phyloP scores from a whole-genome alignment of 2,113 vertebrate species.

The Agapornis roseicollis region DNA sequence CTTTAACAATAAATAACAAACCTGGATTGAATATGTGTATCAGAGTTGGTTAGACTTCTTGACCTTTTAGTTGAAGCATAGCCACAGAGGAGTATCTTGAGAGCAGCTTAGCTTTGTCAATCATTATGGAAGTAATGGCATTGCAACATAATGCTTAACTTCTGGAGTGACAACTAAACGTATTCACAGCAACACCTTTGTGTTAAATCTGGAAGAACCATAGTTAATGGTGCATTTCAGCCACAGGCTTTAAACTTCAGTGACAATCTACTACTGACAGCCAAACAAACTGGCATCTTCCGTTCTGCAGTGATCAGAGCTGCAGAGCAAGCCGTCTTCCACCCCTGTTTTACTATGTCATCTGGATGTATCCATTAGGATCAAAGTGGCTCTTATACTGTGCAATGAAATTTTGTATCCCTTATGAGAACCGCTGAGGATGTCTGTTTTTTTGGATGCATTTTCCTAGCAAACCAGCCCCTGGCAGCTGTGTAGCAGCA shows the following conservation, averaged over 20 bases:
- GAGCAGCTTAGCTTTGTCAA: slow-evolving; percentile 62
- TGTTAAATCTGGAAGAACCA: slow-evolving; percentile 68
- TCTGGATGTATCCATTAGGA: neutral
- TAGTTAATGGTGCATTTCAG: slow-evolving; percentile 71
- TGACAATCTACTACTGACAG: slow-evolving; percentile 70
- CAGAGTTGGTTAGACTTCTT: slow-evolving; percentile 16
- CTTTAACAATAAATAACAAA: slow-evolving; percentile 24
- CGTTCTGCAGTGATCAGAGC: neutral
- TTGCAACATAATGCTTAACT: slow-evolving; percentile 76
- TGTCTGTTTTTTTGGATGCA: accelerated
- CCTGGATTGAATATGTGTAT: neutral
- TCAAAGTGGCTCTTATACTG: neutral
- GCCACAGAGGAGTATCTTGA: neutral
- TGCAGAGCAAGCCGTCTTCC: neutral
- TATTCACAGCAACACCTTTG: slow-evolving; percentile 72
- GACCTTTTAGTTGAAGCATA: slow-evolving; percentile 42
- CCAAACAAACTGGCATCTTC: slow-evolving; percentile 51
- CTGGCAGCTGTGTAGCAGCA: neutral
- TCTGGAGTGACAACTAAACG: slow-evolving; percentile 52
- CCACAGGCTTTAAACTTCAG: slow-evolving; percentile 48
- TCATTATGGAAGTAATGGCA: slow-evolving; percentile 68
- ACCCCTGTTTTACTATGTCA: neutral
- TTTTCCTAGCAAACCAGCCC: neutral
- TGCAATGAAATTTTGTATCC: neutral
- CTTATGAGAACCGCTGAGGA: neutral